A percentile compares a stretch with the other conserved stretches of the same genome.
These are phyloP conservation scores for Tuberolachnus salignus DNA, from an alignment of 2,888 invertebrate genomes.

Conservation along the genomic window DNA sequence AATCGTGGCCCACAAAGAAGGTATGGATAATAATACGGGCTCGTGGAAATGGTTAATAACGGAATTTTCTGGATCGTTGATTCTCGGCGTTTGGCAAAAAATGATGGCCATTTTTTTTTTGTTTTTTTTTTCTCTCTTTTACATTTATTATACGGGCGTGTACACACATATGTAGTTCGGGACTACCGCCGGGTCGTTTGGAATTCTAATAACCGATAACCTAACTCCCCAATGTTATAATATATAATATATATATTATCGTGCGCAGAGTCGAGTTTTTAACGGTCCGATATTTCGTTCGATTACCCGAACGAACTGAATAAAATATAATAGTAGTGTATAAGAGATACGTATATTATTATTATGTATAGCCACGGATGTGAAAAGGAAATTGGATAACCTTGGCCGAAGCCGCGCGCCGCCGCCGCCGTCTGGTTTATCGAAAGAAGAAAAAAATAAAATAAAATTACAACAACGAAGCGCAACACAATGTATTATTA, in stretches of 20 bases:
- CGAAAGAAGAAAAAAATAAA: conserved; percentile 14
- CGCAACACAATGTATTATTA: conserved; percentile 21
- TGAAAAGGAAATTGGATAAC: conserved; percentile 52
- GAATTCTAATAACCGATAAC: too few species aligned
- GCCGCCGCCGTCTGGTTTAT: conserved; percentile 31
- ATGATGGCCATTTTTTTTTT: neutral
- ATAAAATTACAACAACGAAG: neutral
- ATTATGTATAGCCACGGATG: neutral
- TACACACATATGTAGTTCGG: too few species aligned
- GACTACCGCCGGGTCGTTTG: too few species aligned
- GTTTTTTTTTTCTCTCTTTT: too few species aligned
- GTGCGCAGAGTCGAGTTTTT: conserved; percentile 16
- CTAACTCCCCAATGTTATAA: conserved; percentile 25
- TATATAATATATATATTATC: too few species aligned
- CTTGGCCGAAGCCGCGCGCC: conserved; percentile 31
- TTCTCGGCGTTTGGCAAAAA: neutral
- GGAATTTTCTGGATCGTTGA: conserved; percentile 7
- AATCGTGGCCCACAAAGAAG: too few species aligned
- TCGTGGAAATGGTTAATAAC: conserved; percentile 16
- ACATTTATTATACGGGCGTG: too few species aligned
- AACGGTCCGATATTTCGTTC: conserved; percentile 48
- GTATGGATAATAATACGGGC: too few species aligned
- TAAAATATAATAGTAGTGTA: conserved; percentile 49
- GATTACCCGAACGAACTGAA: conserved; percentile 30
- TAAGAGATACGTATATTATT: too few species aligned